phyloP scores from a whole-genome alignment of 2,113 vertebrate species.

The Anolis carolinensis region DNA sequence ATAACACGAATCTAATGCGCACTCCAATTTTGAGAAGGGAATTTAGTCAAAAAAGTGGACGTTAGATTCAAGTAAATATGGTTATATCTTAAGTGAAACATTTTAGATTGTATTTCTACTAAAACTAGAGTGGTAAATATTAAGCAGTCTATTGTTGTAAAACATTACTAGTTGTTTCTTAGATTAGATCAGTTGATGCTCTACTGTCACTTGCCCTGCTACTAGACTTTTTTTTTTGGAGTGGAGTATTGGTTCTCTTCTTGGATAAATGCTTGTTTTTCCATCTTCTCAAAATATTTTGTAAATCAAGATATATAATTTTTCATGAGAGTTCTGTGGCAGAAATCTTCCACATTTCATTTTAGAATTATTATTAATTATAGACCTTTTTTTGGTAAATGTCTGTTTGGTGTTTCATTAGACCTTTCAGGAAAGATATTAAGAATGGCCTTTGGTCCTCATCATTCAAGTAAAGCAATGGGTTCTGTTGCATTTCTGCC shows the following conservation, averaged over 20 bases:
- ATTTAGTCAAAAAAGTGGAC: too few relatives aligned
- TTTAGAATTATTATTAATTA: neutral
- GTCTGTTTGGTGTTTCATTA: neutral
- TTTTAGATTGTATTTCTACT: neutral
- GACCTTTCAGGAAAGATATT: neutral
- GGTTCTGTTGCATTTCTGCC: neutral
- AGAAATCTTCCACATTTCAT: neutral
- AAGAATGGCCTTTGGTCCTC: neutral
- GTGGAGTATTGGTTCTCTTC: neutral
- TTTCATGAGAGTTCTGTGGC: neutral
- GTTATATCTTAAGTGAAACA: conserved; percentile 5
- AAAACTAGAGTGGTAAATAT: neutral
- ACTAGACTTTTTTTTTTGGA: neutral
- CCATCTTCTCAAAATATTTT: neutral
- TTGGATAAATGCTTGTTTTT: neutral
- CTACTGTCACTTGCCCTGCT: neutral
- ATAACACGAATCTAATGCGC: too few relatives aligned
- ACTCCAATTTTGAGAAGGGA: too few relatives aligned
- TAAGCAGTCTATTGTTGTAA: neutral
- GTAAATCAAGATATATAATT: neutral
- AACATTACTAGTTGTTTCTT: neutral
- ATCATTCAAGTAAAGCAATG: neutral
- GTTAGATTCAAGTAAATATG: neutral
- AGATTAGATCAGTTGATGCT: neutral
- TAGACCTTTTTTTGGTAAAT: neutral